Conservation (phyloP, 2,888 invertebrate species). For the Drosophila merina region DNA sequence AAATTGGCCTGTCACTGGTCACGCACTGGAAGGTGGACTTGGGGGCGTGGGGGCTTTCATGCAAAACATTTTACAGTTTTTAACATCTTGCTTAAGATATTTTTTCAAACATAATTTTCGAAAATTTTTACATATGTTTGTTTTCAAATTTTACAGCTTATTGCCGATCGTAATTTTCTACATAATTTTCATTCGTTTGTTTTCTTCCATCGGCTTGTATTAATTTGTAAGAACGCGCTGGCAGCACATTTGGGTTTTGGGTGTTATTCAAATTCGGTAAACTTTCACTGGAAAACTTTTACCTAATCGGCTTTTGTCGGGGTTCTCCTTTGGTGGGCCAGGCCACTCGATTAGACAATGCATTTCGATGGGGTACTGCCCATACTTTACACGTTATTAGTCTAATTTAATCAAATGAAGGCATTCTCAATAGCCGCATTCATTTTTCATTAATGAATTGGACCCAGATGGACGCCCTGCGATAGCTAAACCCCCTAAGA, state of each 20-base stretch:
- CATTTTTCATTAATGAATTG: constrained; percentile 75
- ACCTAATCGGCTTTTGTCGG: constrained; percentile 56
- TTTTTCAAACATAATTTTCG: constrained; percentile 39
- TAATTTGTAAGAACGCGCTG: constrained; percentile 54
- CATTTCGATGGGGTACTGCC: constrained; percentile 21
- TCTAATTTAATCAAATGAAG: constrained; percentile 77
- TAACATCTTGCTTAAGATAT: constrained; percentile 62
- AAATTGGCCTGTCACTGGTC: constrained; percentile 75
- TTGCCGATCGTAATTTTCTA: constrained; percentile 33
- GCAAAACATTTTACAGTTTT: constrained; percentile 56
- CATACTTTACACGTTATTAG: constrained; percentile 74
- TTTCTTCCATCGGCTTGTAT: constrained; percentile 40
- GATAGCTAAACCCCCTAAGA: constrained; percentile 7
- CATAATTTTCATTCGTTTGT: constrained; percentile 47
- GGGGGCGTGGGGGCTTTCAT: constrained; percentile 39
- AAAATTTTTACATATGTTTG: constrained; percentile 46
- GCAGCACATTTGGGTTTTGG: constrained; percentile 47
- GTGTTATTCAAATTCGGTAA: constrained; percentile 48
- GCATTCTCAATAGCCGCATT: constrained; percentile 61
- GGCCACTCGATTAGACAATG: constrained; percentile 29
- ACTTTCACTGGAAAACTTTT: constrained; percentile 77
- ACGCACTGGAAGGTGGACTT: constrained; percentile 13
- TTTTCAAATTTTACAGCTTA: constrained; percentile 57
- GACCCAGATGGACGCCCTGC: constrained; percentile 12
- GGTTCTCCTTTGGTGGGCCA: constrained; percentile 60